Conservation (phyloP, 2,113 vertebrate species). For the Ceyx margarethae region DNA sequence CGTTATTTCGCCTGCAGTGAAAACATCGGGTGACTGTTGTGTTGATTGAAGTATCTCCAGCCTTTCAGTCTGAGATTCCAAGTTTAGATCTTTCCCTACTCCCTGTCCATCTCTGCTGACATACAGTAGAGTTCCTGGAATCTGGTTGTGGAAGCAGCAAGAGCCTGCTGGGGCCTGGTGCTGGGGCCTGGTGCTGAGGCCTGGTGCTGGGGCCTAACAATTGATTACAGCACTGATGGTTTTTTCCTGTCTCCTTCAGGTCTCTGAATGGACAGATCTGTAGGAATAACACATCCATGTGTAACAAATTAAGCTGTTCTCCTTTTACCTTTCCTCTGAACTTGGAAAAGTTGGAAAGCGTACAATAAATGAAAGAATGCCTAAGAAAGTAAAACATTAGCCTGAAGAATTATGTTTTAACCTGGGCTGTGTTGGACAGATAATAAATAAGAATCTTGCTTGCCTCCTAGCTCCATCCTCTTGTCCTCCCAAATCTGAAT, state of each 20-base stretch:
- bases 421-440: not conserved
- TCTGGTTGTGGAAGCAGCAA: too few species aligned
- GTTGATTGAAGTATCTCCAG: not conserved
- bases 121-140: fast-evolving
- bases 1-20: not conserved
- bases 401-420: not conserved
- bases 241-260: not conserved
- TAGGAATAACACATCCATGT: not conserved
- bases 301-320: not conserved
- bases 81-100: not conserved
- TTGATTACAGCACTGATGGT: not conserved
- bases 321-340: not conserved
- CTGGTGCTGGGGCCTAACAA: not conserved
- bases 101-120: not conserved
- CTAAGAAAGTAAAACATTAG: not conserved
- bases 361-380: not conserved
- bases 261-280: not conserved
- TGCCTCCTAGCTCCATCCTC: not conserved
- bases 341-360: not conserved
- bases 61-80: not conserved
- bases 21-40: fast-evolving
- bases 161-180: too few species aligned
- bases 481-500: not conserved
- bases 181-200: too few species aligned
- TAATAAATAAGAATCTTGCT: not conserved